phyloP scores from a whole-genome alignment of 2,888 invertebrate species.

The Eristalinus sepulchralis region DNA sequence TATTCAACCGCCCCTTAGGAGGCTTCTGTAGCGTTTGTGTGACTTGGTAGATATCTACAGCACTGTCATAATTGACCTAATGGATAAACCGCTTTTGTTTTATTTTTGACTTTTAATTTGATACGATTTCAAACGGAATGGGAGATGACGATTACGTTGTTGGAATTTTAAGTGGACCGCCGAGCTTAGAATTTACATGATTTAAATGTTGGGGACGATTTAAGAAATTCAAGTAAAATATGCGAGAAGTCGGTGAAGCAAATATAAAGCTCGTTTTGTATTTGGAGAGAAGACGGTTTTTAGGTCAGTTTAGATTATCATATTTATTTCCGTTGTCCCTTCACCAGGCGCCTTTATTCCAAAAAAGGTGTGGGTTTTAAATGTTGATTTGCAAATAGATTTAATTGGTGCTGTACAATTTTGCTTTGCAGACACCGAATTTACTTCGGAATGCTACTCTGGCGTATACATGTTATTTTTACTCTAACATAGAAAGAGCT shows the following conservation, averaged over 20 bases:
- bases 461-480: no score
- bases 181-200: slow-evolving; percentile 24
- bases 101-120: slow-evolving; percentile 51
- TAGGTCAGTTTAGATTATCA: not conserved
- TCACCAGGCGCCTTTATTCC: no score
- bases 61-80: slow-evolving; percentile 57
- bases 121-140: slow-evolving; percentile 50
- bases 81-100: slow-evolving; percentile 50
- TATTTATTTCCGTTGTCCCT: no score
- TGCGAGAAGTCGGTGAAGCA: not conserved
- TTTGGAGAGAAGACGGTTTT: no score
- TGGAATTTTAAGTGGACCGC: slow-evolving; percentile 31
- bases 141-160: slow-evolving; percentile 24
- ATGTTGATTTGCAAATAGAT: no score
- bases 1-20: not conserved
- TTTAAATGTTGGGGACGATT: not conserved
- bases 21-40: not conserved
- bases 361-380: no score
- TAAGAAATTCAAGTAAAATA: not conserved
- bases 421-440: no score
- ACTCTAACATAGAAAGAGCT: no score
- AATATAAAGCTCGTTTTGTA: not conserved
- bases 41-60: slow-evolving; percentile 9
- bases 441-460: no score
- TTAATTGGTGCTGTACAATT: no score